A percentile compares a stretch with the other conserved stretches of the same genome.
These are phyloP conservation scores for Pao palembangensis DNA, from an alignment of 2,113 vertebrate species.

Conservation along the genomic window DNA sequence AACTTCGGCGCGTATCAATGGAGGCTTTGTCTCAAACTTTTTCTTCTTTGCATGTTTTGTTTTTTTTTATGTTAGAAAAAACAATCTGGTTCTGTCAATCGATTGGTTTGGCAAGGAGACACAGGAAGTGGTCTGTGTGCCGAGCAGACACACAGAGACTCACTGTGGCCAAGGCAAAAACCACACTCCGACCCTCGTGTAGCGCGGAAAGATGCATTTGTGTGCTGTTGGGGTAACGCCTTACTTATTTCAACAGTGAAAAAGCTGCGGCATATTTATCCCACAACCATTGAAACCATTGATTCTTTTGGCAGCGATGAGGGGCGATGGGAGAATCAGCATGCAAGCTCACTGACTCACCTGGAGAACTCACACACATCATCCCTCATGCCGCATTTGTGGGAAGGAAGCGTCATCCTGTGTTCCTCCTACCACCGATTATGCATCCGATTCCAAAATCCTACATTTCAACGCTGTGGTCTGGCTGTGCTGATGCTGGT, in stretches of 20 bases:
- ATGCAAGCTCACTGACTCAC: constrained; percentile 22
- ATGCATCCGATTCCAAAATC: constrained; percentile 58
- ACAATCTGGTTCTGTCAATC: constrained; percentile 35
- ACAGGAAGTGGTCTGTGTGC: constrained; percentile 72
- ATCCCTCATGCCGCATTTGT: constrained; percentile 19
- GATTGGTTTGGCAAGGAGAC: constrained; percentile 58
- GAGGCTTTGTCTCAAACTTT: constrained; percentile 36
- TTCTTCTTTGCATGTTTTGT: constrained; percentile 10
- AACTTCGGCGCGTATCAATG: constrained; percentile 37
- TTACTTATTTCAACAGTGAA: constrained; percentile 43
- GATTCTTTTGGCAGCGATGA: constrained; percentile 31
- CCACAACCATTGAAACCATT: constrained; percentile 6
- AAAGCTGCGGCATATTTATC: constrained; percentile 28
- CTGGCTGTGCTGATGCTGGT: constrained; percentile 13
- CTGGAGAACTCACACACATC: constrained; percentile 13
- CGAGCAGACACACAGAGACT: constrained; percentile 65
- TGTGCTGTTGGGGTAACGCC: constrained; percentile 44
- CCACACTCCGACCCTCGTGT: constrained; percentile 65
- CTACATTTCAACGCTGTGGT: constrained; percentile 57
- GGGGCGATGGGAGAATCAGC: constrained; percentile 27
- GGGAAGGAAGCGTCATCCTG: constrained; percentile 41
- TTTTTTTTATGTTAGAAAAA: too few relatives aligned
- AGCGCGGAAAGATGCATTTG: constrained; percentile 46
- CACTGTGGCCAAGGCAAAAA: constrained; percentile 61
- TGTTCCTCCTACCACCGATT: constrained; percentile 35